Conservation (phyloP, 2,888 invertebrate species). For the Caenorhabditis sulstoni region DNA sequence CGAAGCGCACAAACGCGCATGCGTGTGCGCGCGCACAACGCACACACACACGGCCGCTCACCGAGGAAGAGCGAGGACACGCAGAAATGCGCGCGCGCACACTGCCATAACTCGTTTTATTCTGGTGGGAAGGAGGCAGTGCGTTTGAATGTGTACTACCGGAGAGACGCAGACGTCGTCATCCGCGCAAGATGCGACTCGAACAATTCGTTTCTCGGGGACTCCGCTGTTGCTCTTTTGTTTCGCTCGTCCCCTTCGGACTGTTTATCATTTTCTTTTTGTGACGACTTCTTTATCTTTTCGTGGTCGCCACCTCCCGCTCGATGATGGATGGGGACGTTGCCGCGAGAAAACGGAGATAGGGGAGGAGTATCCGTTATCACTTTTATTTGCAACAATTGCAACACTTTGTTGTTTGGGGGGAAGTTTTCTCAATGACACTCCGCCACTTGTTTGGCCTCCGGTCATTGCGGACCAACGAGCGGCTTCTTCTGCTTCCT, state of each 20-base stretch:
- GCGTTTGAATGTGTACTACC: constrained; percentile 3
- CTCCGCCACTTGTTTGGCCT: constrained; percentile 20
- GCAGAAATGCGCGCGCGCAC: constrained; percentile 14
- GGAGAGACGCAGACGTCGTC: constrained; percentile 23
- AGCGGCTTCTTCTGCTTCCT: neutral
- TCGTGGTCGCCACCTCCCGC: constrained; percentile 7
- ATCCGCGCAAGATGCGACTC: neutral
- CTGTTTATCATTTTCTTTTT: neutral
- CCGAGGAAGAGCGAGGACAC: constrained; percentile 10
- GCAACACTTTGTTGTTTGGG: constrained; percentile 8
- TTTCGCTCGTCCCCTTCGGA: neutral
- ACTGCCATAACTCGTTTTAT: constrained; percentile 53
- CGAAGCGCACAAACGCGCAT: neutral
- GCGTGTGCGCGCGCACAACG: constrained; percentile 12
- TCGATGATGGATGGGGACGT: constrained; percentile 12
- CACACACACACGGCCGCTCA: constrained; percentile 17
- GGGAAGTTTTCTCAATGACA: constrained; percentile 7
- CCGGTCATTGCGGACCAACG: constrained; percentile 12
- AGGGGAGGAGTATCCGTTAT: constrained; percentile 13
- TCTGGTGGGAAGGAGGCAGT: constrained; percentile 9
- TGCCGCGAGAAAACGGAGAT: constrained; percentile 3
- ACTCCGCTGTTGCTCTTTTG: neutral
- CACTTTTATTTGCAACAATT: constrained; percentile 32
- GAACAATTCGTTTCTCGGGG: neutral
- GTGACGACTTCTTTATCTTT: constrained; percentile 11